These are phyloP conservation scores for Drosophila austrosaltans DNA, from an alignment of 2,888 invertebrate genomes.

Conservation along the genomic window DNA sequence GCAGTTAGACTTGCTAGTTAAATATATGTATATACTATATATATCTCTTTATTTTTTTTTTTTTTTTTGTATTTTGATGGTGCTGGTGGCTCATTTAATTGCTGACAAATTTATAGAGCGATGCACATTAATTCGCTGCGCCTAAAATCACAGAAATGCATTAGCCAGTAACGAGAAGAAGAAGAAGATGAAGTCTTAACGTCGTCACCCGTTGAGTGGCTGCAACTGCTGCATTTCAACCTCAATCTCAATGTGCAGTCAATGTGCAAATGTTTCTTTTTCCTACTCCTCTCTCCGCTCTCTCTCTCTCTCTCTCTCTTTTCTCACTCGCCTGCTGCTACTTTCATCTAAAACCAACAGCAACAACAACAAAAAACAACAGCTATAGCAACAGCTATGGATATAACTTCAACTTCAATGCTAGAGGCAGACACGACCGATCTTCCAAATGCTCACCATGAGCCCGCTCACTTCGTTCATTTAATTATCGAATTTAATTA, in stretches of 20 bases:
- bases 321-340: conserved; percentile 32
- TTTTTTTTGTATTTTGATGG: conserved; percentile 22
- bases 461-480: conserved; percentile 72
- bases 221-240: conserved; percentile 39
- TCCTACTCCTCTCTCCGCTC: conserved; percentile 1
- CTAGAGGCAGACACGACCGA: conserved; percentile 66
- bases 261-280: conserved; percentile 64
- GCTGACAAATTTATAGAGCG: conserved; percentile 82
- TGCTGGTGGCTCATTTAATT: conserved; percentile 69
- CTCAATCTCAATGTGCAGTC: conserved; percentile 69
- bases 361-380: conserved; percentile 17
- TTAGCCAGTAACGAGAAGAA: conserved; percentile 51
- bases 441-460: conserved; percentile 32
- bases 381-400: conserved; percentile 2
- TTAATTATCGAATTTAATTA: conserved; percentile 80
- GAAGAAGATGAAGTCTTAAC: conserved; percentile 17
- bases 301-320: neutral
- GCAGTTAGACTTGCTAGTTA: conserved; percentile 11
- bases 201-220: conserved; percentile 50
- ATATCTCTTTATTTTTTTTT: neutral
- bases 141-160: conserved; percentile 80
- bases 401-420: conserved; percentile 40
- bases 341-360: conserved; percentile 53
- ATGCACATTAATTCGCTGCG: conserved; percentile 79
- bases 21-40: neutral